Base-by-base conservation (phyloP, 2,888 invertebrate genomes). In the Spodoptera exigua region DNA sequence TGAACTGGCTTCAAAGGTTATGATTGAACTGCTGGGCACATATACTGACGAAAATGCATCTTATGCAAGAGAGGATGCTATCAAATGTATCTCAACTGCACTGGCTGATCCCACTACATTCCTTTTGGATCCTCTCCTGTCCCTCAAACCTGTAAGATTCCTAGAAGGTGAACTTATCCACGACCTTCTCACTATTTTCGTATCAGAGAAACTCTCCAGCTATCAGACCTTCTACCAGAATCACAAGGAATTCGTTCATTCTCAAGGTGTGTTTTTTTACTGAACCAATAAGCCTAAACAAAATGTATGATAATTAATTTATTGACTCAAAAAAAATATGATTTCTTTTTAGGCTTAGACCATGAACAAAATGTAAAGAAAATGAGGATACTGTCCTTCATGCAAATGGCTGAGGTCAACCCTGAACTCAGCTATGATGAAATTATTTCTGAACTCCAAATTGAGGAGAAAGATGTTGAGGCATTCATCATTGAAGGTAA, bases 21-120 rank as follows among this genome's bases (percentile, higher is more conserved):
- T 99, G 99, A 97, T 99, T 67, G 99, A 99, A 89, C 94, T 99
- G 0, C 93, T 99, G 57, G 98, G 98, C 18, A 99, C 99, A 0
- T 99, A 99, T 90, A 99, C 99, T 18, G 97, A 98, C 64, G 99
- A 99, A 83, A 99, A 99, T 92, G 99, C 99, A 0, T 98, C 98
- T 1, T 97, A 98, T 70, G 99, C 99, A 0, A 95, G 99, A 72
- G 99, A 99, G 87, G 99, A 99, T 94, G 99, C 99, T 1, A 98
- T 98, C 83, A 96, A 97, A 82, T 99, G 99, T 89, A 99, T 99
- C 83, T 97, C 98, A 13, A 98, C 99, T 1, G 99, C 99, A 16
- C 94, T 99, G 57, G 98, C 98, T 7, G 99, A 99, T 91, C 99
- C 99, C 12, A 98, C 97, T 84, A 98, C 98, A 74, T 99, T 99